These are phyloP conservation scores for Axinella damicornis DNA, from an alignment of 37 sponge, comb jelly and placozoan genomes.

Conservation along the genomic window DNA sequence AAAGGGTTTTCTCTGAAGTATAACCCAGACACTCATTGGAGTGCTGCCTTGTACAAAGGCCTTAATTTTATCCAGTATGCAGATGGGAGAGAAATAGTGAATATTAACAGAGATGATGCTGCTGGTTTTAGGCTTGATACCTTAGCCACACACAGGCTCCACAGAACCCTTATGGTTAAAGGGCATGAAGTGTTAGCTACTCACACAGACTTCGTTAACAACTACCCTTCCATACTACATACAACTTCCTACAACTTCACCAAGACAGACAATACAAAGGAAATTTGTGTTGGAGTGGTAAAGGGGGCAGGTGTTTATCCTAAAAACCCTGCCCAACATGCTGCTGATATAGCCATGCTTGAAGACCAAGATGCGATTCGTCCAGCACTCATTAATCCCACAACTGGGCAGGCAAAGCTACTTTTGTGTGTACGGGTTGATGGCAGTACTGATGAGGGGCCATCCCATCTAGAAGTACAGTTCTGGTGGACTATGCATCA, in stretches of 20 bases:
- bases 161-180: constrained; percentile 38
- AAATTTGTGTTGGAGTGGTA: constrained; percentile 47
- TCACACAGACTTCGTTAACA: constrained; percentile 35
- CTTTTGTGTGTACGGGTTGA: constrained; percentile 20
- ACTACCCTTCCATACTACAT: constrained; percentile 20
- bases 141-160: constrained; percentile 35
- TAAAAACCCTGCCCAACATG: background rate
- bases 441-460: constrained; percentile 21
- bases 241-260: constrained; percentile 48
- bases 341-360: background rate
- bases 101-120: constrained; percentile 68
- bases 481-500: constrained; percentile 22
- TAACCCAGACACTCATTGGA: constrained; percentile 58
- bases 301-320: background rate
- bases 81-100: constrained; percentile 36
- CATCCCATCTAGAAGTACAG: constrained; percentile 8
- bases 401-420: background rate
- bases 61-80: constrained; percentile 37
- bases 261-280: constrained; percentile 14
- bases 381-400: background rate
- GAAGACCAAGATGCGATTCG: background rate
- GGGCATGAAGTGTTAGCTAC: constrained; percentile 29
- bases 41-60: constrained; percentile 9
- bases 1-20: constrained; percentile 39
- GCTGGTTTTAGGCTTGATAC: constrained; percentile 61